phyloP scores from a whole-genome alignment of 2,113 vertebrate genomes.

The Etia nguti region DNA sequence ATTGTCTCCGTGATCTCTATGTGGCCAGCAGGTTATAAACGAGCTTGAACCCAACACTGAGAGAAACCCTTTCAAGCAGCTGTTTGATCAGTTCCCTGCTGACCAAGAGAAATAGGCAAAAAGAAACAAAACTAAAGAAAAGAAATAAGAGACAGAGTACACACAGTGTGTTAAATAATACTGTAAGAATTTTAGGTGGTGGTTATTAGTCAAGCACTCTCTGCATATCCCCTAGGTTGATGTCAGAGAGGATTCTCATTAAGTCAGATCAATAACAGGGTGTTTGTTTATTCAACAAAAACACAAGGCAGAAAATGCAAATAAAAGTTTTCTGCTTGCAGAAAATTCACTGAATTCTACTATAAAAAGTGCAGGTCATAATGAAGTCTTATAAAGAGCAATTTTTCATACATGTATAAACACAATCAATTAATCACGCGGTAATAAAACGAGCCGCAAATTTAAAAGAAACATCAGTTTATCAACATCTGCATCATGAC shows the following conservation, averaged over 20 bases:
- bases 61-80: neutral
- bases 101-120: neutral
- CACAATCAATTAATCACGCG: neutral
- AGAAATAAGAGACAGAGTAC: neutral
- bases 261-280: constrained; percentile 19
- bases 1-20: neutral
- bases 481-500: neutral
- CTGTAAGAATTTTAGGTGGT: neutral
- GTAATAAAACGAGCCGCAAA: neutral
- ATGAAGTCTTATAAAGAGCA: neutral
- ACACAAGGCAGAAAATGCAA: neutral
- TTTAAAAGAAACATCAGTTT: neutral
- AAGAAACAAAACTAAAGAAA: neutral
- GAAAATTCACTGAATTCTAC: neutral
- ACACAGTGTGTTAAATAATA: neutral
- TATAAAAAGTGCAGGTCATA: neutral
- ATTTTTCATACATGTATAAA: neutral
- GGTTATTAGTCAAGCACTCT: neutral
- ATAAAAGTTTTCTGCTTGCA: neutral
- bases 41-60: neutral
- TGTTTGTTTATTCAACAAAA: neutral
- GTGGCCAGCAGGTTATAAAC: neutral
- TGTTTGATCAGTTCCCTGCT: neutral
- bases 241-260: constrained; percentile 4
- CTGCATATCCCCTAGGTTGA: neutral